Evolutionary conservation across 1,140 invertebrate species (phyloP).

Genomic region (Sitophilus oryzae): DNA sequence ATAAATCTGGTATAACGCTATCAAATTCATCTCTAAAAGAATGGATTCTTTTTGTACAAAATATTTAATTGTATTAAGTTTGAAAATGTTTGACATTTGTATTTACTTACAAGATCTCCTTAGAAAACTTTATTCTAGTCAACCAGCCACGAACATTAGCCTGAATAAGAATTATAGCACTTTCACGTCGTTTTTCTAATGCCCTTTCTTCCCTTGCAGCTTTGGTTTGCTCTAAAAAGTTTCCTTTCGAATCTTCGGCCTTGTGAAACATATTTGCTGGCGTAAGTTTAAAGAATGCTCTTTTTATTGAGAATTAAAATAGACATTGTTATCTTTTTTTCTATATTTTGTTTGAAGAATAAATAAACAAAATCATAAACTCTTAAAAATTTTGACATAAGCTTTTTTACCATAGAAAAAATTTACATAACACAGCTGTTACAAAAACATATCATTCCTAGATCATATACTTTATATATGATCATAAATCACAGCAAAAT

Average conservation of each 20-base stretch:
- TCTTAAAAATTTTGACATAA: too few species aligned
- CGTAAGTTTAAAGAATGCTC: not conserved
- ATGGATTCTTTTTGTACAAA: too few species aligned
- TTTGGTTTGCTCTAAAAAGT: conserved; percentile 77
- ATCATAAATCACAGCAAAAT: too few species aligned
- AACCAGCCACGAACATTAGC: conserved; percentile 66
- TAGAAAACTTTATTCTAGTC: conserved; percentile 53
- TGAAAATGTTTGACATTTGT: too few species aligned
- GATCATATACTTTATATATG: too few species aligned
- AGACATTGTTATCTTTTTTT: conserved; percentile 3
- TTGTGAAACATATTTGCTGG: conserved; percentile 54
- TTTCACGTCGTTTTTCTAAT: conserved; percentile 69
- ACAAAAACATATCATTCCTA: too few species aligned
- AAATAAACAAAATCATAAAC: too few species aligned
- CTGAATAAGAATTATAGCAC: conserved; percentile 66
- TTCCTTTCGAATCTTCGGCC: conserved; percentile 54
- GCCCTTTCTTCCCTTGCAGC: conserved; percentile 79
- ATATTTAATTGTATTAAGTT: too few species aligned
- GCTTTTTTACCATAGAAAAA: too few species aligned
- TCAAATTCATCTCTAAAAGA: conserved; percentile 68
- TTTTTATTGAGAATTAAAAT: not conserved
- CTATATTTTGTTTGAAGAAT: too few species aligned
- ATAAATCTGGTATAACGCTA: conserved; percentile 48
- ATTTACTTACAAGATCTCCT: conserved; percentile 56
- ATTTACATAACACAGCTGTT: too few species aligned